A percentile compares a stretch with the other conserved stretches of the same genome.
These are phyloP conservation scores for Ophonus ardosiacus DNA, from an alignment of 2,888 invertebrate species.

Conservation along the genomic window DNA sequence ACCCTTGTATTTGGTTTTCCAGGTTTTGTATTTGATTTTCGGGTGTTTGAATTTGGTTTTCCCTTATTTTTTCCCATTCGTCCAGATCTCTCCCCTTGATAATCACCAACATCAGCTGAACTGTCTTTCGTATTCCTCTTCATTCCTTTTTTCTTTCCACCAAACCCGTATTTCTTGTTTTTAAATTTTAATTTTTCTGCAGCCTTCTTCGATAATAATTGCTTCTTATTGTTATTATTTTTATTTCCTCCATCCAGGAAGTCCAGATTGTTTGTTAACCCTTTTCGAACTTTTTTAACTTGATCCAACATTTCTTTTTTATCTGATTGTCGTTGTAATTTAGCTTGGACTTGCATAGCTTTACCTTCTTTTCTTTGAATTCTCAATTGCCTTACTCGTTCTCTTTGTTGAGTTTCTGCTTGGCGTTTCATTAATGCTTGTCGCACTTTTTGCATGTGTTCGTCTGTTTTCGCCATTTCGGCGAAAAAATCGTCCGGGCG, in stretches of 20 bases:
- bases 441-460: slow-evolving; percentile 97
- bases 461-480: slow-evolving; percentile 98
- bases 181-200: slow-evolving; percentile 82
- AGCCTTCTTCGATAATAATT: slow-evolving; percentile 71
- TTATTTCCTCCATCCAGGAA: slow-evolving; percentile 84
- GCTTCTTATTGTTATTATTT: slow-evolving; percentile 64
- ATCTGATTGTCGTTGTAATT: slow-evolving; percentile 90
- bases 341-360: slow-evolving; percentile 88
- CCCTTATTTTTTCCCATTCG: slow-evolving; percentile 69
- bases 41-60: slow-evolving; percentile 65
- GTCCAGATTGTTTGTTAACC: slow-evolving; percentile 87
- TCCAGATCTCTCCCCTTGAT: slow-evolving; percentile 70
- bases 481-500: slow-evolving; percentile 98
- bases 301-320: slow-evolving; percentile 95
- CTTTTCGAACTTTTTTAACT: slow-evolving; percentile 95
- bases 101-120: slow-evolving; percentile 82
- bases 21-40: slow-evolving; percentile 66
- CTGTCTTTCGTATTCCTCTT: slow-evolving; percentile 93
- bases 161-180: slow-evolving; percentile 94
- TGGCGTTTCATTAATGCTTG: slow-evolving; percentile 90
- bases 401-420: slow-evolving; percentile 89
- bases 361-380: slow-evolving; percentile 96
- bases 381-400: slow-evolving; percentile 92
- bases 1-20: slow-evolving; percentile 70
- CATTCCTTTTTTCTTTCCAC: slow-evolving; percentile 94